A percentile compares a stretch with the other conserved stretches of the same genome.
Evolutionary conservation across 2,888 invertebrate genomes (phyloP).

Genomic region (Parasteatoda lunata): DNA sequence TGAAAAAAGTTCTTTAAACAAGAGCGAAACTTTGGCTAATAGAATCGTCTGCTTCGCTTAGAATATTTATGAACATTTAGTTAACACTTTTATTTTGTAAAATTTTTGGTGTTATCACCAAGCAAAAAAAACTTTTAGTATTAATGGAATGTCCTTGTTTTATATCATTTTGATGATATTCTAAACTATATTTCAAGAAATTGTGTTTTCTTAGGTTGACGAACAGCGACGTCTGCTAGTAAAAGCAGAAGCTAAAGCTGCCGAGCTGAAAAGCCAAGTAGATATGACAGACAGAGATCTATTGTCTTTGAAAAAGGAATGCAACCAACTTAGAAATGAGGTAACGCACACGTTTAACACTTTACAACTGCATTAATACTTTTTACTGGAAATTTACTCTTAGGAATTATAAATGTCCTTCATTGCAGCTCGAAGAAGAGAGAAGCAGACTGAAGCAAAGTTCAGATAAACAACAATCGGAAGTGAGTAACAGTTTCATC

Average conservation of each 20-base stretch:
- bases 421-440: conserved; percentile 72
- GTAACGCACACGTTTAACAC: conserved; percentile 27
- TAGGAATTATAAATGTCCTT: background rate
- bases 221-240: conserved; percentile 82
- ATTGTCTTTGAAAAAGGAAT: conserved; percentile 54
- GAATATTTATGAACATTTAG: too few relatives aligned
- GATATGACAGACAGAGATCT: conserved; percentile 73
- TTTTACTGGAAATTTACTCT: background rate
- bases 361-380: background rate
- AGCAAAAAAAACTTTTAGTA: too few relatives aligned
- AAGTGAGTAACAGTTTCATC: conserved; percentile 72
- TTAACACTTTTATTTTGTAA: too few relatives aligned
- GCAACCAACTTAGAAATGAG: conserved; percentile 69
- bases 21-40: too few relatives aligned
- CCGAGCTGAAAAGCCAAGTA: conserved; percentile 78
- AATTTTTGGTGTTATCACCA: too few relatives aligned
- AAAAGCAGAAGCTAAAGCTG: conserved; percentile 81
- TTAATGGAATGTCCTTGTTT: too few relatives aligned
- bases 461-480: conserved; percentile 72
- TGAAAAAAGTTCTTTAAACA: too few relatives aligned
- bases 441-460: conserved; percentile 70
- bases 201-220: conserved; percentile 77
- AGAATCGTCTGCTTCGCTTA: too few relatives aligned
- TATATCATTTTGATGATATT: too few relatives aligned
- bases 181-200: too few relatives aligned